phyloP scores from a whole-genome alignment of 1,140 invertebrate species.

The Philopotamus ludificatus region DNA sequence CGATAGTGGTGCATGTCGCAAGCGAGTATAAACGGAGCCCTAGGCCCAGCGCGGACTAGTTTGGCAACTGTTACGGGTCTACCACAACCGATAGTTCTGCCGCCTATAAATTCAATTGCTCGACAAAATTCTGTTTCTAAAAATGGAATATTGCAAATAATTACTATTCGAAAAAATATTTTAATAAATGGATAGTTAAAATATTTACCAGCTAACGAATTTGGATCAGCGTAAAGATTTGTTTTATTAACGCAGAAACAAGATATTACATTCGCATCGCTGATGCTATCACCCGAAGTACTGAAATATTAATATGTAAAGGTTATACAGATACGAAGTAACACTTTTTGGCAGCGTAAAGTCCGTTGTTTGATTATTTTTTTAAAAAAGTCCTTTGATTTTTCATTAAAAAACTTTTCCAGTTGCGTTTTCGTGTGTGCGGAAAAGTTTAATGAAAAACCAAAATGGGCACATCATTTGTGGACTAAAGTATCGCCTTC shows the following conservation, averaged over 20 bases:
- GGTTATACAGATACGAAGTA: not conserved
- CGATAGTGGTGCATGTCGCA: slow-evolving; percentile 79
- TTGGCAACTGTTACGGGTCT: slow-evolving; percentile 59
- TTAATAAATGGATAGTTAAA: not conserved
- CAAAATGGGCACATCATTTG: too few relatives aligned
- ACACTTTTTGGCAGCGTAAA: too few relatives aligned
- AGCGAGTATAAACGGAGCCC: slow-evolving; percentile 80
- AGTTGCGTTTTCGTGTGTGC: too few relatives aligned
- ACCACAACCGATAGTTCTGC: slow-evolving; percentile 76
- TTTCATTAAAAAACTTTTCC: not conserved
- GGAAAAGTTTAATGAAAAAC: too few relatives aligned
- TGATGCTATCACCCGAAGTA: not conserved
- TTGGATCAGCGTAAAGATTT: slow-evolving; percentile 32
- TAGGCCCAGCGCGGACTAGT: slow-evolving; percentile 72
- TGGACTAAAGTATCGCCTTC: too few relatives aligned
- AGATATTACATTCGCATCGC: slow-evolving; percentile 10
- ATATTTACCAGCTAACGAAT: slow-evolving; percentile 24
- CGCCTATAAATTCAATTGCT: slow-evolving; percentile 79
- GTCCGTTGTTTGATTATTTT: not conserved
- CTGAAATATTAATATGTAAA: not conserved
- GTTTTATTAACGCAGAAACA: slow-evolving; percentile 30
- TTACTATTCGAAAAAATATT: not conserved
- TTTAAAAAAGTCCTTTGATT: not conserved
- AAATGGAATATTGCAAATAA: not conserved
- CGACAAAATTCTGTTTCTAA: slow-evolving; percentile 56